These are phyloP conservation scores for Cremastinae sp. DNA, from an alignment of 2,888 invertebrate genomes.

Conservation along the genomic window DNA sequence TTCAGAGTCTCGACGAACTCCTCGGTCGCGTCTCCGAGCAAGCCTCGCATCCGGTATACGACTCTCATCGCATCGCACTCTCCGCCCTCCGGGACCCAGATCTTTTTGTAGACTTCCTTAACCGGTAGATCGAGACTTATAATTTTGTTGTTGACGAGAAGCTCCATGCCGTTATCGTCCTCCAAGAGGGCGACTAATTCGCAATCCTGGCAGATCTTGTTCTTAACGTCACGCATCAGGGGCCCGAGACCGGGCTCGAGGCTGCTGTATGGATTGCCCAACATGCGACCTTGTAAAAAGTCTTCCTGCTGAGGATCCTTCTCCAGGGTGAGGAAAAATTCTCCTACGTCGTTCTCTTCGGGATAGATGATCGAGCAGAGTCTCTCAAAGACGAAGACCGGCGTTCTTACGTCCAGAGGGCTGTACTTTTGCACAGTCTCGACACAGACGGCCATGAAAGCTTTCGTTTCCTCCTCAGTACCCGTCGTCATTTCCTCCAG, in stretches of 20 bases:
- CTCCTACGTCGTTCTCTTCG: constrained; percentile 97
- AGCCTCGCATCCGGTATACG: constrained; percentile 97
- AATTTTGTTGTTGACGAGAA: constrained; percentile 98
- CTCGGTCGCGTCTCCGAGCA: constrained; percentile 98
- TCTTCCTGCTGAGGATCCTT: constrained; percentile 99
- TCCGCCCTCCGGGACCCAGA: constrained; percentile 93
- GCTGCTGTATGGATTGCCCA: constrained; percentile 98
- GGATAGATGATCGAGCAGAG: constrained; percentile 98
- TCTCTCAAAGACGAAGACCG: constrained; percentile 98
- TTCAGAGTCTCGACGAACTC: constrained; percentile 98
- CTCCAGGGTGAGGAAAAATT: constrained; percentile 97
- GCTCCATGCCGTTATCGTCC: constrained; percentile 99
- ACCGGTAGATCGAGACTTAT: constrained; percentile 98
- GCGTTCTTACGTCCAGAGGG: constrained; percentile 95
- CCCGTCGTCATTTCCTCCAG: constrained; percentile 97
- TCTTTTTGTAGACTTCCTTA: constrained; percentile 89
- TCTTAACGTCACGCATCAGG: constrained; percentile 98
- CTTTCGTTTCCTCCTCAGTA: constrained; percentile 96
- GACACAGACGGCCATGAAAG: constrained; percentile 98
- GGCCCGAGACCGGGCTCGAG: constrained; percentile 97
- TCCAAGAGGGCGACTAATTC: constrained; percentile 98
- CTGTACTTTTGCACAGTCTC: constrained; percentile 96
- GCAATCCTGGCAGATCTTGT: constrained; percentile 99
- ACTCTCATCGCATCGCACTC: constrained; percentile 98
- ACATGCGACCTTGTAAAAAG: constrained; percentile 96